These are phyloP conservation scores for Periplaneta americana DNA, from an alignment of 1,140 invertebrate species.

Conservation along the genomic window DNA sequence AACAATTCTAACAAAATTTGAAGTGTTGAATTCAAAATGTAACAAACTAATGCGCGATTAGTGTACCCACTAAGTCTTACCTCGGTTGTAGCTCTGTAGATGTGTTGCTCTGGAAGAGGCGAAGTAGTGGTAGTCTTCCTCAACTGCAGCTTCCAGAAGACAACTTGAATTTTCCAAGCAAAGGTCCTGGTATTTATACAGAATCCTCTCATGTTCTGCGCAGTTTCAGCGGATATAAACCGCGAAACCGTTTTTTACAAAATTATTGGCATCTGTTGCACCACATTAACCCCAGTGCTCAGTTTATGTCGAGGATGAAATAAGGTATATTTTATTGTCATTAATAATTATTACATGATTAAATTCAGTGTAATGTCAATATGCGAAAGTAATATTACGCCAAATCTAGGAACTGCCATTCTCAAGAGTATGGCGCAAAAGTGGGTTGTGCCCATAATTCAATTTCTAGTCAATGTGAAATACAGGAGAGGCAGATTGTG, in stretches of 20 bases:
- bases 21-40: too few relatives aligned
- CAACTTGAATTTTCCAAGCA: not conserved
- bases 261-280: too few relatives aligned
- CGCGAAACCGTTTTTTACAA: not conserved
- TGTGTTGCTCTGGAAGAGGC: not conserved
- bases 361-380: not conserved
- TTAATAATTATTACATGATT: not conserved
- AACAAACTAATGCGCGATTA: not conserved
- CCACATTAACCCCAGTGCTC: too few relatives aligned
- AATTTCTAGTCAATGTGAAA: not conserved
- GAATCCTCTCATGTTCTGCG: not conserved
- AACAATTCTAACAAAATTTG: too few relatives aligned
- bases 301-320: too few relatives aligned
- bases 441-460: not conserved
- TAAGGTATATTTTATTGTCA: too few relatives aligned
- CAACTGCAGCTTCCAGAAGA: not conserved
- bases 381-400: not conserved
- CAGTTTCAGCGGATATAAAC: not conserved
- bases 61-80: too few relatives aligned
- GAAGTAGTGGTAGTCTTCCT: not conserved
- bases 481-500: not conserved
- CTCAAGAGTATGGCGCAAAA: not conserved
- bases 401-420: not conserved
- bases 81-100: not conserved
- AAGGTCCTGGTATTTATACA: not conserved